Conservation (phyloP, 2,888 invertebrate genomes). For the Lochmaea crataegi region DNA sequence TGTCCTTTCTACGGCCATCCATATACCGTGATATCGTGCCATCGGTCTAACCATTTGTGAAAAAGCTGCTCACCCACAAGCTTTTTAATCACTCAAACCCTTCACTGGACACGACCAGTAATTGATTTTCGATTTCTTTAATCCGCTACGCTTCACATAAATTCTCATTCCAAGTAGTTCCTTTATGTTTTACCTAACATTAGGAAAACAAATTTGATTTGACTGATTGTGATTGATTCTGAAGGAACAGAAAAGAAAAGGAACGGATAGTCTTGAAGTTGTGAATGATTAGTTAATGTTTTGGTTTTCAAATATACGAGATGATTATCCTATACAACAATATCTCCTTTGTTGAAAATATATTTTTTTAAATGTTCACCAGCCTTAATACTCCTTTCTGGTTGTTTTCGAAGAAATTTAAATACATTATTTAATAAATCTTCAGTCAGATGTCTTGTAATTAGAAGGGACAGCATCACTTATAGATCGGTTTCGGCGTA, state of each 20-base stretch:
- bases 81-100: conserved; percentile 52
- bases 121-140: conserved; percentile 52
- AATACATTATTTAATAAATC: too few relatives aligned
- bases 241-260: not conserved
- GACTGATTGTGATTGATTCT: conserved; percentile 43
- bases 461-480: too few relatives aligned
- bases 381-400: too few relatives aligned
- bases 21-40: conserved; percentile 50
- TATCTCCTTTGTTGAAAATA: too few relatives aligned
- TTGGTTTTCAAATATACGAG: not conserved
- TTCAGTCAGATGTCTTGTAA: too few relatives aligned
- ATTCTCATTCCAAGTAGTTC: conserved; percentile 43
- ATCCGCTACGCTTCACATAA: conserved; percentile 47
- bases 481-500: too few relatives aligned
- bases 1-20: conserved; percentile 36
- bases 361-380: too few relatives aligned
- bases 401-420: too few relatives aligned
- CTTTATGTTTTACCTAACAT: conserved; percentile 39
- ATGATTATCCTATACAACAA: not conserved
- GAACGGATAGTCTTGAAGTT: not conserved
- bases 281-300: not conserved
- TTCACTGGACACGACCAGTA: conserved; percentile 46
- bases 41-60: conserved; percentile 47
- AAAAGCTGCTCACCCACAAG: conserved; percentile 42
- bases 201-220: conserved; percentile 37